Base-by-base conservation (phyloP, 2,888 invertebrate species). In the Mesorhabditis spiculigera region DNA sequence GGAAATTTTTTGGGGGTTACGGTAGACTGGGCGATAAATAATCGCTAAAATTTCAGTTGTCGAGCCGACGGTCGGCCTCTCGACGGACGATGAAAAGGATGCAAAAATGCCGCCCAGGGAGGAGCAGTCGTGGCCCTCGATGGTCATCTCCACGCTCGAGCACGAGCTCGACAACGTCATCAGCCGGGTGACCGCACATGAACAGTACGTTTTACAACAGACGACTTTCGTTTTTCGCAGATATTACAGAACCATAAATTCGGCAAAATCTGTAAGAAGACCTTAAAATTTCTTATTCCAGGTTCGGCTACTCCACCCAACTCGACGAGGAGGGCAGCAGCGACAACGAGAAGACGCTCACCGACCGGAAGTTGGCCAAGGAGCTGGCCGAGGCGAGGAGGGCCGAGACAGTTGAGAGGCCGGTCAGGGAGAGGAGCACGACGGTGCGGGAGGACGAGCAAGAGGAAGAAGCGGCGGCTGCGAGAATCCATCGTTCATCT, bases 141-240 rank as follows among this genome's bases (percentile, higher is more conserved):
- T 81, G 65, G 75, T 83, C 64, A 79, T 84, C 45, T 79, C 79
- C 28, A 80, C 76, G 16, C 78, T 83, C 16, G 81, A 79, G 65
- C 81, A 82, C 66, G 84, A 82, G 68, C 76, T 84, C 61, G 84
- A 84, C 65, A 81, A 81, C 71, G 83, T 82, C 63, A 82, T 83
- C 71, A 78, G 78, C 68, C 80, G 84, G 66, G 77, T 82, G 45
- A 82, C 80, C 66, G 71, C 74, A 13, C 78, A 78, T 65, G 83
- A 84, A 71, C 84, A 83, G 76, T 83, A 64, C 68, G 80, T 73
- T 45, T 61, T 67, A n/a, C 5, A 63, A 13, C 13, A 66, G 5
- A 5, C n/a, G 65, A 65, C 4, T n/a, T 66, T 66, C 13, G 45
- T 5, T 45, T 63, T 58, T 13, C 43, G 66, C 45, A 66, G 13